Evolutionary conservation across 2,888 invertebrate genomes (phyloP).

Genomic region (Listrodromus nycthemerus): DNA sequence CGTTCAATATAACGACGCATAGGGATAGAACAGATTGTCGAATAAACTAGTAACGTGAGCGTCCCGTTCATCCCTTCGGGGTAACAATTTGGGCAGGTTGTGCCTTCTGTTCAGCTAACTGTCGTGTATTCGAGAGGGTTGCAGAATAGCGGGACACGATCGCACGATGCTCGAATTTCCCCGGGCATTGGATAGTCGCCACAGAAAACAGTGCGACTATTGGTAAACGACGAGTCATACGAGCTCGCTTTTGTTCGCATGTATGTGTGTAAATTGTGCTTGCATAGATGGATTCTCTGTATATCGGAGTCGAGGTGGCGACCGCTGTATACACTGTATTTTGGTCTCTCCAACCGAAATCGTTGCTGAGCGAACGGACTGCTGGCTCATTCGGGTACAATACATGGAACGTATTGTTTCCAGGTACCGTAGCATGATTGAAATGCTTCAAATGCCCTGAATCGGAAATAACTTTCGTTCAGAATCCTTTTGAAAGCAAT

Average conservation of each 20-base stretch:
- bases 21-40: background rate
- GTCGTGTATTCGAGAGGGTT: slow-evolving; percentile 21
- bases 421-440: slow-evolving; percentile 35
- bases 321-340: slow-evolving; percentile 41
- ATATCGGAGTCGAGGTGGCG: slow-evolving; percentile 3
- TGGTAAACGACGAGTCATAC: slow-evolving; percentile 48
- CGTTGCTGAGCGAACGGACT: slow-evolving; percentile 10
- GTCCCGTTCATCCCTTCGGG: slow-evolving; percentile 16
- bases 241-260: slow-evolving; percentile 33
- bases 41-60: slow-evolving; percentile 1
- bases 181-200: slow-evolving; percentile 55
- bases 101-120: slow-evolving; percentile 26
- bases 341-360: slow-evolving; percentile 46
- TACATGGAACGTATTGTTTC: slow-evolving; percentile 43
- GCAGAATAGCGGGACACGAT: slow-evolving; percentile 12
- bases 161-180: slow-evolving; percentile 56
- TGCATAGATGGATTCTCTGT: slow-evolving; percentile 45
- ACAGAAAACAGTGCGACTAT: slow-evolving; percentile 58
- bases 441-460: slow-evolving; percentile 22
- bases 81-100: slow-evolving; percentile 34
- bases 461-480: slow-evolving; percentile 10
- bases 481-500: slow-evolving; percentile 2
- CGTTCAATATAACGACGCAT: background rate
- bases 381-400: slow-evolving; percentile 10
- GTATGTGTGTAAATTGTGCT: background rate